Evolutionary conservation across 2,888 invertebrate species (phyloP), one percentile per base, ranked within the genome.

Genomic region (Amblyteles armatorius): DNA sequence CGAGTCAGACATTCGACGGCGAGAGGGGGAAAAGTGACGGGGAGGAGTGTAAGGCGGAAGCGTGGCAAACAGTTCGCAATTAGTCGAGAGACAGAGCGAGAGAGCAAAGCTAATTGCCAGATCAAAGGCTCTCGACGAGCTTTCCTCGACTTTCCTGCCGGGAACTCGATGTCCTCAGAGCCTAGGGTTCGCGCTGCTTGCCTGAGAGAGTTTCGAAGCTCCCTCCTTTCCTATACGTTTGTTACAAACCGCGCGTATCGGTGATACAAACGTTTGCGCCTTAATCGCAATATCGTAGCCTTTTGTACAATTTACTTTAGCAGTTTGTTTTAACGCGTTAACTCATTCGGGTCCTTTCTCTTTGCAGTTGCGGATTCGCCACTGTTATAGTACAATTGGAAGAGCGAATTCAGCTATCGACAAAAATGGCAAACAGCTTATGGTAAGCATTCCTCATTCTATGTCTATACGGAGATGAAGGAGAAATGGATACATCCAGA

Each of bases 371-470:
- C 92, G 93, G 93, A 90, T 90, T 87, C 84, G 60, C 74, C 69
- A 73, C 68, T 33, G 65, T 60, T 13, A 1, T 26, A 67, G 40
- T 83, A 36, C 76, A 63, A 76, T 77, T 83, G 82, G 80, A 85
- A 80, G 77, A 78, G 82, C 76, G 81, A 84, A 83, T 83, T 88
- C 77, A 83, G 71, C 88, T 79, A 88, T 72, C 89, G 72, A 89
- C 86, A 91, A 91, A 89, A 89, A 93, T 93, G 93, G 90, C 88
- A 87, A 85, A 69, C 86, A 80, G 87, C 89, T 93, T 93, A 93
- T 93, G 93, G 93, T 93, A 83, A 92, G 92, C 89, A 72, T 29
- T 77, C 11, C 19, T 33, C 16, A 1, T 33, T 50, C n/a, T 9
- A 33, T 2, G 0, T 29, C 13, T 3, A 29, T 29, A 60, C 2